Evolutionary conservation across 53 echinoderm and acorn worm genomes (phyloP).

Genomic region (Luidia sarsii): DNA sequence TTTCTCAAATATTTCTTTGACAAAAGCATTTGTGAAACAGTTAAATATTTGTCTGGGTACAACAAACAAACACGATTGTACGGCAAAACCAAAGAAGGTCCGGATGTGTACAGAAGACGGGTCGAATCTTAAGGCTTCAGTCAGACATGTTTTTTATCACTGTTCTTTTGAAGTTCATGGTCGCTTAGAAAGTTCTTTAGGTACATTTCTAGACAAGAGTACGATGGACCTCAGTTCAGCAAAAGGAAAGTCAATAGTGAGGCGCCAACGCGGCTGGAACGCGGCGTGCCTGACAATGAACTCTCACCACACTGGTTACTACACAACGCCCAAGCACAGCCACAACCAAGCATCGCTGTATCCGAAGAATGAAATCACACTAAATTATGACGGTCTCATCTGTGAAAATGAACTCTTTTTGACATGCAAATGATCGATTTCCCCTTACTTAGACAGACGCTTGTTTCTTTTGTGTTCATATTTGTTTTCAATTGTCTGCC

Average conservation of each 20-base stretch:
- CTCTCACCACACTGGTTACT: slow-evolving; percentile 29
- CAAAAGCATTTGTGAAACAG: slow-evolving; percentile 36
- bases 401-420: slow-evolving; percentile 45
- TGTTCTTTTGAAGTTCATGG: slow-evolving; percentile 49
- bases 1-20: slow-evolving; percentile 37
- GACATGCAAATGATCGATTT: slow-evolving; percentile 42
- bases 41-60: slow-evolving; percentile 43
- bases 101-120: slow-evolving; percentile 49
- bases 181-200: slow-evolving; percentile 51
- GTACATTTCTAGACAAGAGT: slow-evolving; percentile 34
- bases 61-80: slow-evolving; percentile 32
- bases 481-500: slow-evolving; percentile 5
- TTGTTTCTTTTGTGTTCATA: neutral
- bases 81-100: slow-evolving; percentile 11
- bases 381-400: slow-evolving; percentile 39
- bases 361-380: slow-evolving; percentile 42
- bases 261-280: slow-evolving; percentile 46
- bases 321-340: slow-evolving; percentile 19
- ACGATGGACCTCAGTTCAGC: slow-evolving; percentile 42
- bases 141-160: slow-evolving; percentile 41
- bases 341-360: slow-evolving; percentile 14
- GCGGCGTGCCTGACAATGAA: slow-evolving; percentile 43
- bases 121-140: slow-evolving; percentile 28
- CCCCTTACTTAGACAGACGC: slow-evolving; percentile 27
- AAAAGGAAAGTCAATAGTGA: slow-evolving; percentile 42